Base-by-base conservation (phyloP, 2,888 invertebrate species). In the Luperina nickerlii region DNA sequence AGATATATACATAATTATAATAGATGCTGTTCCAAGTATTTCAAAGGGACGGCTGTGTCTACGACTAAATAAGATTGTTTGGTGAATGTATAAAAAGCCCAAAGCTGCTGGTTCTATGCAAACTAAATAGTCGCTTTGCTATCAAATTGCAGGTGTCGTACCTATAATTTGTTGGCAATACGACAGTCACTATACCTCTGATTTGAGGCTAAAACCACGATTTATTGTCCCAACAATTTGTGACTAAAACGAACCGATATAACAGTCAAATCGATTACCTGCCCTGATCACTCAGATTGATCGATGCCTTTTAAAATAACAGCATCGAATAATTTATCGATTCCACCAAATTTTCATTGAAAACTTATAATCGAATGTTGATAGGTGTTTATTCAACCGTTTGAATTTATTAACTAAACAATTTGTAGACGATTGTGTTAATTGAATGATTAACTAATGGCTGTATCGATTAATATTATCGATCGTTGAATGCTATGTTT, bases 241-340 rank as follows among this genome's bases (percentile, higher is more conserved):
- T 79, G 79, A 60, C 32, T 75, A 75, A 87, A 74, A 74, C 48
- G 48, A 69, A 74, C 18, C 74, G 38, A 74, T 78, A 74, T 65
- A 84, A 69, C 78, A 74, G 67, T 66, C 73, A 62, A 80, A 69
- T 74, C 82, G 78, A 85, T 73, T 74, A 76, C 69, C 81, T 74
- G 63, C 54, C 20, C 74, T 48, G 72, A 82, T 80, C 78, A 79
- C 73, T 91, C 89, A 89, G 88, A 90, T 92, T 95, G 95, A 95
- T 94, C 93, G 94, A 94, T 95, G 94, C 93, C 88, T 94, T 93
- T 93, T 93, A 93, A 94, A 94, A 93, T 90, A 93, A 93, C 92
- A 91, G 89, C 83, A 92, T 93, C 92, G 92, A 93, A 93, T 94
- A 94, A 94, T 94, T 94, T 94, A 95, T 95, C 91, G 90, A 89